Percentiles rank a stretch among this genome's conserved stretches.
Evolutionary conservation across 2,797 vertebrate genomes (phyloP).

Genomic region (Bothrops alternatus): DNA sequence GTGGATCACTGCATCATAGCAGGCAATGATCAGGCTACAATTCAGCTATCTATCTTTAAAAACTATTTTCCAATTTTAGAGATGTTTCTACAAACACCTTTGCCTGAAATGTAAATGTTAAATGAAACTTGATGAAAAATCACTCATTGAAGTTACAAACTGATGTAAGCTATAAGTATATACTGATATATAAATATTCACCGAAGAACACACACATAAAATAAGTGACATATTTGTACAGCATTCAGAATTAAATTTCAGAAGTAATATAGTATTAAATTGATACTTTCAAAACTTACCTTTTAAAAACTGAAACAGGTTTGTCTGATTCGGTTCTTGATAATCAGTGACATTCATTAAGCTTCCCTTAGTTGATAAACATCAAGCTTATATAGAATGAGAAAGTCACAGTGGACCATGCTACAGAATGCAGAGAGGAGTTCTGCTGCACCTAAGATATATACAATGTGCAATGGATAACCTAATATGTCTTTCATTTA

Average conservation of each 20-base stretch:
- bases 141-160: constrained; percentile 36
- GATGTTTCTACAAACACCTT: constrained; percentile 22
- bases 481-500: constrained; percentile 86
- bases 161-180: constrained; percentile 4
- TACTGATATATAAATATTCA: constrained; percentile 5
- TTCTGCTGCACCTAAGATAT: constrained; percentile 75
- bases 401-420: constrained; percentile 71
- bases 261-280: constrained; percentile 41
- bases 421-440: constrained; percentile 70
- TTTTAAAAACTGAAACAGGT: constrained; percentile 66
- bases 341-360: constrained; percentile 66
- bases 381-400: constrained; percentile 62
- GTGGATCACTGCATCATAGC: not conserved
- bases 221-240: constrained; percentile 39
- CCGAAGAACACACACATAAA: constrained; percentile 21
- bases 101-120: constrained; percentile 2
- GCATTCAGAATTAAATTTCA: constrained; percentile 38
- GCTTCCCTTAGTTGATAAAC: constrained; percentile 65
- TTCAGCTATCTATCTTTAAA: not conserved
- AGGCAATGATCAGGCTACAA: not conserved
- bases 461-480: constrained; percentile 82
- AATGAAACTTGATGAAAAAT: constrained; percentile 42
- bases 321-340: constrained; percentile 56
- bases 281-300: constrained; percentile 73
- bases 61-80: accelerated